Evolutionary conservation across 92 coral and sea anemone genomes (phyloP).

Genomic region (Meandrina meandrites): DNA sequence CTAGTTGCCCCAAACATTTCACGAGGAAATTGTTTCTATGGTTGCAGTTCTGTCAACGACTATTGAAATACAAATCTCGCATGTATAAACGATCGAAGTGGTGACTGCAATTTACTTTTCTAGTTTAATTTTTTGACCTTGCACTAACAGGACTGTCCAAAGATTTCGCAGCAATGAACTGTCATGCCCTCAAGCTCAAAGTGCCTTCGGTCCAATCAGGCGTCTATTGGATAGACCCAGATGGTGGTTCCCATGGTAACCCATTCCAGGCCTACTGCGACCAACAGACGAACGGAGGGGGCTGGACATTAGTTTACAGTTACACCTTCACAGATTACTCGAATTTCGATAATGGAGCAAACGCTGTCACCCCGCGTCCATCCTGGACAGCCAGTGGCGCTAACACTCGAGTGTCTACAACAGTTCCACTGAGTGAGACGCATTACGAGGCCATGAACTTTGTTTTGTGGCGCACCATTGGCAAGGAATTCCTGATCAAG

Average conservation of each 20-base stretch:
- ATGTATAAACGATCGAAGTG: no score
- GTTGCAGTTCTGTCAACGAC: no score
- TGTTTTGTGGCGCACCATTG: conserved; percentile 31
- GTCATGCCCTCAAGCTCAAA: conserved; percentile 12
- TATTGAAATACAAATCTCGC: no score
- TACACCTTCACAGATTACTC: conserved; percentile 33
- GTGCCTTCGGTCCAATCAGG: neutral
- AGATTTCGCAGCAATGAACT: conserved; percentile 1
- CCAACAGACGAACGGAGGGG: conserved; percentile 15
- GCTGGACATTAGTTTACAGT: conserved; percentile 48
- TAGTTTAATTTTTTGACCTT: neutral
- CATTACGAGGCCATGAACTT: conserved; percentile 45
- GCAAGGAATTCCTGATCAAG: conserved; percentile 36
- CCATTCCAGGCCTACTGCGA: conserved; percentile 17
- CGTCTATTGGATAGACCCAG: conserved; percentile 9
- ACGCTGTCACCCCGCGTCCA: conserved; percentile 52
- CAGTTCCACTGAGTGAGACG: conserved; percentile 43
- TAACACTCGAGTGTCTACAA: conserved; percentile 29
- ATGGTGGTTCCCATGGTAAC: conserved; percentile 13
- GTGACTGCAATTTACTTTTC: no score
- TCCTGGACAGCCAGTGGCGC: conserved; percentile 24
- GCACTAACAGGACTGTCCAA: neutral
- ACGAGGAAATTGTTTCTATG: no score
- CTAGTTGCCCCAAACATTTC: no score
- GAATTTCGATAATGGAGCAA: neutral